Conservation (phyloP, 2,113 vertebrate genomes). For the Dissostichus mawsoni region DNA sequence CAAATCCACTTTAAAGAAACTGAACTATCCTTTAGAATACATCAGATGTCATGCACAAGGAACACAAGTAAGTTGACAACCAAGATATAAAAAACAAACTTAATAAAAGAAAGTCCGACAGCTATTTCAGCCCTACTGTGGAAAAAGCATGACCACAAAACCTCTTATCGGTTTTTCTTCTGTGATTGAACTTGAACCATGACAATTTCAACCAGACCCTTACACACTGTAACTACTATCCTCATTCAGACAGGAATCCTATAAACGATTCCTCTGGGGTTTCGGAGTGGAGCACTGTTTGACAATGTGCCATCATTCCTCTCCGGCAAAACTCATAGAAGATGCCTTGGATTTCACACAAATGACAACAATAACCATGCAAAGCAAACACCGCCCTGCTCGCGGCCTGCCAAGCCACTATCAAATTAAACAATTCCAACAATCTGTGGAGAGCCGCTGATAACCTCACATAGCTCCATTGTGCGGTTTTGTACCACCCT, state of each 20-base stretch:
- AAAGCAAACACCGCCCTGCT: conserved; percentile 11
- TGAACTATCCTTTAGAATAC: background rate
- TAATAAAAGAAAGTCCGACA: conserved; percentile 13
- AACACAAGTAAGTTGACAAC: background rate
- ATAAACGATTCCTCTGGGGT: conserved; percentile 28
- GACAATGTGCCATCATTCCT: conserved; percentile 57
- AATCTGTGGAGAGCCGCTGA: conserved; percentile 33
- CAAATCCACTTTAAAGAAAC: no score
- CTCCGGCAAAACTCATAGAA: conserved; percentile 46
- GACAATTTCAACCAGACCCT: conserved; percentile 36
- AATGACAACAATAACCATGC: conserved; percentile 58
- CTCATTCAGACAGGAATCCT: conserved; percentile 51
- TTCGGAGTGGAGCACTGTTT: conserved; percentile 45
- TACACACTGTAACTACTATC: conserved; percentile 47
- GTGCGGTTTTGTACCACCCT: conserved; percentile 45
- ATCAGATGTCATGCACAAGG: background rate
- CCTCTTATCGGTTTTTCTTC: conserved; percentile 30
- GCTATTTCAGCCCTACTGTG: background rate
- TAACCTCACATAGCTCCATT: conserved; percentile 36
- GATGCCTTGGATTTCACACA: conserved; percentile 56
- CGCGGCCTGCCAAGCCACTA: conserved; percentile 34
- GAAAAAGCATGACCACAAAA: conserved; percentile 9
- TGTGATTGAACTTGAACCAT: conserved; percentile 45
- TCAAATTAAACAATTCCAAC: conserved; percentile 58
- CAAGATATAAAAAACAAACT: background rate